phyloP scores from a whole-genome alignment of 2,888 invertebrate species.

The Sicus ferrugineus region DNA sequence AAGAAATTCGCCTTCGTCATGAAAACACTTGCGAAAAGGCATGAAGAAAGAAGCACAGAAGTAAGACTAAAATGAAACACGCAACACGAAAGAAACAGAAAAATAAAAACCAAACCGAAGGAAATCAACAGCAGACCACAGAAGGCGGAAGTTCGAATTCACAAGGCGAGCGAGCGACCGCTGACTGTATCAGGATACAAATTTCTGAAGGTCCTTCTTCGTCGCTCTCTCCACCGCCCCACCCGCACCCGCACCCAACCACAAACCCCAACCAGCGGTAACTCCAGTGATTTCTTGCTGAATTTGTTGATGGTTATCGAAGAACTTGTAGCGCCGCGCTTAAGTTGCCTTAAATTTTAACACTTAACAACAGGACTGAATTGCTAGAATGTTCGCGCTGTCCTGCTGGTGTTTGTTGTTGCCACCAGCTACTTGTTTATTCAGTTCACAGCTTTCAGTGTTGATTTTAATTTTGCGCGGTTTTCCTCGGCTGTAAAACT shows the following conservation, averaged over 20 bases:
- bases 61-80: background rate
- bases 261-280: background rate
- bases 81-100: background rate
- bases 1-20: conserved; percentile 26
- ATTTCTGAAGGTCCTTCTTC: too few species aligned
- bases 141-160: background rate
- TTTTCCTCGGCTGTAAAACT: background rate
- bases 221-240: too few species aligned
- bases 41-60: background rate
- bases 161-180: background rate
- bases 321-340: conserved; percentile 21
- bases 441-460: background rate
- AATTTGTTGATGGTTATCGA: conserved; percentile 24
- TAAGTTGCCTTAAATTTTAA: conserved; percentile 31
- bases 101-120: background rate
- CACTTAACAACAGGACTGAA: conserved; percentile 30
- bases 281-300: conserved; percentile 20
- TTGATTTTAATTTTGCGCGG: background rate
- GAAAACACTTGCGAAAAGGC: conserved; percentile 10
- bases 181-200: conserved; percentile 20
- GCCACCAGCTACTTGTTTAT: background rate
- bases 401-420: background rate
- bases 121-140: background rate
- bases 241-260: too few species aligned
- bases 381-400: conserved; percentile 5